Percentiles rank a stretch among this genome's conserved stretches.
These are phyloP conservation scores for Pararge aegeria DNA, from an alignment of 1,140 invertebrate genomes.

Conservation along the genomic window DNA sequence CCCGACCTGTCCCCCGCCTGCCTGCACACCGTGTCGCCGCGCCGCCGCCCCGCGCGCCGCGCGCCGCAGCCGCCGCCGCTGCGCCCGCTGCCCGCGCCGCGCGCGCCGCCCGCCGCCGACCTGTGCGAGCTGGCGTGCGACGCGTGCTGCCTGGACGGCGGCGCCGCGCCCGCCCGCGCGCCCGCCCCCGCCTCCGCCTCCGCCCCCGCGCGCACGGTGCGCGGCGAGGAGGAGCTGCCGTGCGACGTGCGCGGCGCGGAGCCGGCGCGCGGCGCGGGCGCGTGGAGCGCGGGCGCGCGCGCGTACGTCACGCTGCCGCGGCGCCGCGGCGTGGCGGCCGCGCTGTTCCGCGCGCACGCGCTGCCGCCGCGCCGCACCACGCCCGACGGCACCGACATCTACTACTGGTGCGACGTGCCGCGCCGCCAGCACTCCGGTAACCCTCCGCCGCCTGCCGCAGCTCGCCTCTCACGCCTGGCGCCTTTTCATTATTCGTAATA, in stretches of 20 bases:
- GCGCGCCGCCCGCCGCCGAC: slow-evolving; percentile 42
- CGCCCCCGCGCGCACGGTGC: slow-evolving; percentile 22
- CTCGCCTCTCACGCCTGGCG: no score
- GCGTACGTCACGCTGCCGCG: slow-evolving; percentile 76
- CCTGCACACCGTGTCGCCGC: slow-evolving; percentile 71
- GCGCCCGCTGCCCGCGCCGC: slow-evolving; percentile 62
- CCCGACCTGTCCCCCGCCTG: slow-evolving; percentile 73
- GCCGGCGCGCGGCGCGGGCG: slow-evolving; percentile 36
- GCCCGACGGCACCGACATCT: slow-evolving; percentile 89
- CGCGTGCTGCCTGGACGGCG: slow-evolving; percentile 73
- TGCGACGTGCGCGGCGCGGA: slow-evolving; percentile 80
- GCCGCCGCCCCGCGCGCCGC: slow-evolving; percentile 52
- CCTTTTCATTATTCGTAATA: no score
- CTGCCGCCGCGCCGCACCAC: slow-evolving; percentile 86
- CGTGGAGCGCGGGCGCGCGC: slow-evolving; percentile 56
- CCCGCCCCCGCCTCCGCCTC: slow-evolving; percentile 76
- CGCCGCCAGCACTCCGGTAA: slow-evolving; percentile 78
- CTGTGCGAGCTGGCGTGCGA: slow-evolving; percentile 82
- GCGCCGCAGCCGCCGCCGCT: slow-evolving; percentile 54
- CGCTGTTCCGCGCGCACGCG: slow-evolving; percentile 60
- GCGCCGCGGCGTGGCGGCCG: slow-evolving; percentile 64
- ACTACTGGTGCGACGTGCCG: slow-evolving; percentile 90
- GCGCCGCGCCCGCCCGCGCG: slow-evolving; percentile 61
- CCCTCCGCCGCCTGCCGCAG: background rate
- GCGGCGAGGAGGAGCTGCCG: slow-evolving; percentile 45